Percentiles rank a stretch among this genome's conserved stretches.
phyloP scores from a whole-genome alignment of 2,888 invertebrate genomes.

The Cistogaster globosa region DNA sequence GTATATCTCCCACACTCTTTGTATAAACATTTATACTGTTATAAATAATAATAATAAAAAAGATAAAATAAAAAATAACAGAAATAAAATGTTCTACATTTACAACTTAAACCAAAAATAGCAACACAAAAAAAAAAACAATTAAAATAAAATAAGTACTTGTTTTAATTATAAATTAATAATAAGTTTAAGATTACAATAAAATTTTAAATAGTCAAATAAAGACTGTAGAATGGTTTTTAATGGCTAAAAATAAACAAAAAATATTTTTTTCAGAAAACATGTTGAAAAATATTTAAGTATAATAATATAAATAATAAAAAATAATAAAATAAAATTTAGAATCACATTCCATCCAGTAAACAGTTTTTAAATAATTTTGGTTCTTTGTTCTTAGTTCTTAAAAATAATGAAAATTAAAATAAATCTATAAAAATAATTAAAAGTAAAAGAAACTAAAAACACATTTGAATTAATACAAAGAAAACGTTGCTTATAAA shows the following conservation, averaged over 20 bases:
- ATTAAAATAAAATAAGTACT: neutral
- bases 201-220: conserved; percentile 32
- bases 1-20: neutral
- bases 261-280: conserved; percentile 23
- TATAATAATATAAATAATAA: conserved; percentile 38
- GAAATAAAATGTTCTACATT: conserved; percentile 45
- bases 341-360: conserved; percentile 66
- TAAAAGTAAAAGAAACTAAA: neutral
- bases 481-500: neutral
- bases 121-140: neutral
- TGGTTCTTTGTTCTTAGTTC: conserved; percentile 23
- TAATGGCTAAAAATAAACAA: conserved; percentile 15
- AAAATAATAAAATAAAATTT: conserved; percentile 49
- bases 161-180: neutral
- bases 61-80: neutral
- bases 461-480: conserved; percentile 12
- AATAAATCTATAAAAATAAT: conserved; percentile 20
- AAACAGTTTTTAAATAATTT: conserved; percentile 50
- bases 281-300: conserved; percentile 5
- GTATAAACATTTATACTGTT: conserved; percentile 37
- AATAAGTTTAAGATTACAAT: conserved; percentile 30
- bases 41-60: conserved; percentile 14
- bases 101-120: neutral
- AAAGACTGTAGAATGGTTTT: conserved; percentile 38
- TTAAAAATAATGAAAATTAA: conserved; percentile 27